Evolutionary conservation across 2,888 invertebrate genomes (phyloP).

Genomic region (Torymus aiolomorphi): DNA sequence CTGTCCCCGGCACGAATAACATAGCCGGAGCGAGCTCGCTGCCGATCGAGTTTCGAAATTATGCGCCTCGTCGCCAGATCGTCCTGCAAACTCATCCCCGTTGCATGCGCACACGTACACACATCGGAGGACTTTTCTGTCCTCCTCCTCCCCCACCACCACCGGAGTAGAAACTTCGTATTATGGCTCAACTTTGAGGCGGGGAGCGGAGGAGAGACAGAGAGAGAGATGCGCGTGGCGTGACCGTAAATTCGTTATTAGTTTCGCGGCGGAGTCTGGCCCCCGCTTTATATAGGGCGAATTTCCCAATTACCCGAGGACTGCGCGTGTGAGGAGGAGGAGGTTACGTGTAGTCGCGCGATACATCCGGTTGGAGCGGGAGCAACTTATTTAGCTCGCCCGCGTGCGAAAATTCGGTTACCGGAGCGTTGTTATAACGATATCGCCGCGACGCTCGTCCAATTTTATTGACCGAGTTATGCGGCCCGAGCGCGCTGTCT

Average conservation of each 20-base stretch:
- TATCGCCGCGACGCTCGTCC: too few relatives aligned
- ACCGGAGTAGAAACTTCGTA: constrained; percentile 30
- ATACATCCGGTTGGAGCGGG: background rate
- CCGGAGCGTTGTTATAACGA: too few relatives aligned
- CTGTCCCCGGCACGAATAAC: too few relatives aligned
- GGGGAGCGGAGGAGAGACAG: background rate
- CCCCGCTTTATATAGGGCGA: constrained; percentile 29
- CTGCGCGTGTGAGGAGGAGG: background rate
- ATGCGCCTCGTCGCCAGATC: constrained; percentile 18
- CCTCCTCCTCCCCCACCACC: background rate
- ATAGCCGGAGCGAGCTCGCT: too few relatives aligned
- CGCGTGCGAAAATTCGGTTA: too few relatives aligned
- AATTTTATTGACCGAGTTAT: too few relatives aligned
- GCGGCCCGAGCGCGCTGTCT: too few relatives aligned
- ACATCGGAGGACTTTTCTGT: constrained; percentile 45
- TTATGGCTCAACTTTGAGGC: constrained; percentile 51
- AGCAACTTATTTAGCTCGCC: background rate
- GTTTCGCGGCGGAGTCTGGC: constrained; percentile 24
- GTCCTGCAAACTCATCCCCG: constrained; percentile 15
- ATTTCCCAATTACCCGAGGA: constrained; percentile 38
- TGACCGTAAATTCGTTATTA: constrained; percentile 55
- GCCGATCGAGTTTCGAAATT: constrained; percentile 43
- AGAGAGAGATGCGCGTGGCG: constrained; percentile 37
- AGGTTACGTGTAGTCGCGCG: too few relatives aligned
- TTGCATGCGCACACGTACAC: constrained; percentile 12